A percentile compares a stretch with the other conserved stretches of the same genome.
phyloP scores from a whole-genome alignment of 2,888 invertebrate genomes.

The Caradrina clavipalpis region DNA sequence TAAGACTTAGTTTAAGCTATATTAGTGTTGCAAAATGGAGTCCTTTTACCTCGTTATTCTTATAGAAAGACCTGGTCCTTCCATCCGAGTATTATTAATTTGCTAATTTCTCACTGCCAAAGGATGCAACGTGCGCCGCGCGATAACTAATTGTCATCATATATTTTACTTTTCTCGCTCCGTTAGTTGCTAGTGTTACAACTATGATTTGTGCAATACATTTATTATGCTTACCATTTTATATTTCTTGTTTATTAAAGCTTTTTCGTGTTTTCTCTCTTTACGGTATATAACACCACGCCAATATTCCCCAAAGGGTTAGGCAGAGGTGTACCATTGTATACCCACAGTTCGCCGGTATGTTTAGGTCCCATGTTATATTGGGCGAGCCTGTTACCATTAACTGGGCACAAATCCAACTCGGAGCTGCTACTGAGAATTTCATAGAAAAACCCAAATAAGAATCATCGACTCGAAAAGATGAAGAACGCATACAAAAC shows the following conservation, averaged over 20 bases:
- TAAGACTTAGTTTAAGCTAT: neutral
- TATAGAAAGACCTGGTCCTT: conserved; percentile 4
- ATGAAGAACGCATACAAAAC: no score
- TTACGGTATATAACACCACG: neutral
- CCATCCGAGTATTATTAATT: conserved; percentile 38
- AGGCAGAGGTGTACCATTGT: no score
- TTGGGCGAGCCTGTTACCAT: no score
- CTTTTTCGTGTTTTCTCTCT: neutral
- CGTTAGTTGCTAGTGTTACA: conserved; percentile 23
- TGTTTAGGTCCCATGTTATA: no score
- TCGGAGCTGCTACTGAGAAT: no score
- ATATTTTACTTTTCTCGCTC: conserved; percentile 29
- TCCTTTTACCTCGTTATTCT: conserved; percentile 4
- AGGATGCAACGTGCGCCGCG: conserved; percentile 33
- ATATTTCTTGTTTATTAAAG: neutral
- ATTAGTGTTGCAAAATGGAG: neutral
- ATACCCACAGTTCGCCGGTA: no score
- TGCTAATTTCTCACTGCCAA: conserved; percentile 43
- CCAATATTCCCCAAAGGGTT: no score
- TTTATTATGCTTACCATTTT: conserved; percentile 7
- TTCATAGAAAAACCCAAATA: no score
- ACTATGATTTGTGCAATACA: conserved; percentile 15
- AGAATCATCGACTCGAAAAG: no score
- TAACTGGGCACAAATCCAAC: no score
- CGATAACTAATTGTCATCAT: conserved; percentile 47